phyloP scores from a whole-genome alignment of 2,113 vertebrate species.

The Panthera uncia region DNA sequence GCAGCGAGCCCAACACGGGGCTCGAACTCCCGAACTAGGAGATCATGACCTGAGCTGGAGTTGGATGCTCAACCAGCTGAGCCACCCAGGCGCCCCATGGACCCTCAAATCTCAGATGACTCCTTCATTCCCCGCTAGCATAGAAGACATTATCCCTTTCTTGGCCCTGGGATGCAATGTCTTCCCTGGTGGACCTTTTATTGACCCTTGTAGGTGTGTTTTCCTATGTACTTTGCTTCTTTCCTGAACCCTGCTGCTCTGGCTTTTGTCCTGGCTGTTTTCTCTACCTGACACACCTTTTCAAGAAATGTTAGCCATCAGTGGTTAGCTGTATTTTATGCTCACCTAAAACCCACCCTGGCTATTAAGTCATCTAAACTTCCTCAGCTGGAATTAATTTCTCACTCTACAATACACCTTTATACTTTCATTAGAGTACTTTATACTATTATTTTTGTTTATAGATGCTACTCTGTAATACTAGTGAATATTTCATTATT shows the following conservation, averaged over 20 bases:
- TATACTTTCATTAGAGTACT: not conserved
- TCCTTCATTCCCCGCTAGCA: fast-evolving
- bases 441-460: not conserved
- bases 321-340: not conserved
- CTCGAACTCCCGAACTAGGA: no score
- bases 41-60: no score
- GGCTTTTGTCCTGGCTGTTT: not conserved
- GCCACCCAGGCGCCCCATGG: no score
- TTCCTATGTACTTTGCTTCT: not conserved
- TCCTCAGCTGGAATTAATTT: not conserved
- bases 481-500: not conserved
- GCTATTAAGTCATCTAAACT: not conserved
- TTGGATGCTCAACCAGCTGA: no score
- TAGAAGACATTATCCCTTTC: not conserved
- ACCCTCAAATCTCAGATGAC: not conserved
- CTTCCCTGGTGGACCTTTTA: not conserved
- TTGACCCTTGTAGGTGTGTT: not conserved
- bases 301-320: not conserved
- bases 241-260: not conserved
- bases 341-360: not conserved
- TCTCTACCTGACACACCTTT: not conserved
- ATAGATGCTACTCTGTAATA: not conserved
- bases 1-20: no score
- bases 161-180: not conserved
- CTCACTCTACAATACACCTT: not conserved